Evolutionary conservation across 2,797 vertebrate species (phyloP).

Genomic region (Danio tinwini): DNA sequence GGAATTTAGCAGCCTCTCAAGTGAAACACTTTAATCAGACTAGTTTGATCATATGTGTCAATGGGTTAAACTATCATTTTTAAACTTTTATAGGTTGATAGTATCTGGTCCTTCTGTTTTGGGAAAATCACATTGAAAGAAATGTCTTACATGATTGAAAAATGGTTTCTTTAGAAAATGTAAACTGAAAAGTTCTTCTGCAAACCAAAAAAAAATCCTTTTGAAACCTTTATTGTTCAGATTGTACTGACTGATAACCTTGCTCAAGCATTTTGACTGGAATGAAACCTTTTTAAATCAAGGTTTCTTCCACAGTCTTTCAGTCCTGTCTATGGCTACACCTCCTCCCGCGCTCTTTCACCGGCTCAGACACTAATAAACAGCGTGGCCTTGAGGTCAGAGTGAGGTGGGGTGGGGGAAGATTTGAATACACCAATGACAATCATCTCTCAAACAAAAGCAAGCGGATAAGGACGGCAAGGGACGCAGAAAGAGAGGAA

Average conservation of each 20-base stretch:
- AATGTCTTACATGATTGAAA: too few species aligned
- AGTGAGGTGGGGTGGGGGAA: conserved; percentile 37
- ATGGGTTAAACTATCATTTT: too few species aligned
- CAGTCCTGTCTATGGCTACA: conserved; percentile 32
- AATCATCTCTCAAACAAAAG: conserved; percentile 74
- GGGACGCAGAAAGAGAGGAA: conserved; percentile 62
- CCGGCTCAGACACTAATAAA: conserved; percentile 69
- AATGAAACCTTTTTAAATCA: conserved; percentile 3
- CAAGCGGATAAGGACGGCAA: conserved; percentile 62
- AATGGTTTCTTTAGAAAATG: not conserved
- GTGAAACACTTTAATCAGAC: too few species aligned
- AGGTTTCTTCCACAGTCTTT: conserved; percentile 18
- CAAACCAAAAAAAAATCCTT: not conserved
- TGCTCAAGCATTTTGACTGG: not conserved
- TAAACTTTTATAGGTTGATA: too few species aligned
- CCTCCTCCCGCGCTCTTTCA: conserved; percentile 36
- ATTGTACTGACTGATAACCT: not conserved
- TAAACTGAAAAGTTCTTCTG: not conserved
- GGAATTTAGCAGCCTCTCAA: too few species aligned
- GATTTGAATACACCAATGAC: conserved; percentile 69
- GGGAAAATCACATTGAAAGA: too few species aligned
- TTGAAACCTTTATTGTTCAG: not conserved
- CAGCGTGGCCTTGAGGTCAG: conserved; percentile 70
- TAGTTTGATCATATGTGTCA: too few species aligned
- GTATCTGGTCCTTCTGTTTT: too few species aligned